phyloP scores from a whole-genome alignment of 2,888 invertebrate species.

The Microctonus brassicae region DNA sequence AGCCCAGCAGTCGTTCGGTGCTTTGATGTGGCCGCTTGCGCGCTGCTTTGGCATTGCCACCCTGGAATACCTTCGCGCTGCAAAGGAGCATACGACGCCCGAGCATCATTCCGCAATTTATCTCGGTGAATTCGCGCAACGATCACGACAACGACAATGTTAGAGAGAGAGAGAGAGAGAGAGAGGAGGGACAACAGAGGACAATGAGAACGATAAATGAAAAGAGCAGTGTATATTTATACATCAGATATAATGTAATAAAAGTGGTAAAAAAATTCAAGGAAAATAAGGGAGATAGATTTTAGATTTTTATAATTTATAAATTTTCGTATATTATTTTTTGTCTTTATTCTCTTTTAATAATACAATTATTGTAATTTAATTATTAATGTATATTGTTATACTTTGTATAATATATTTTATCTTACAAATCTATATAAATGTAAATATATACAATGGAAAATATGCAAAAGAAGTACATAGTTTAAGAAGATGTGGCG shows the following conservation, averaged over 20 bases:
- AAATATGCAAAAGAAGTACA: too few relatives aligned
- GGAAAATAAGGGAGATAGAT: too few relatives aligned
- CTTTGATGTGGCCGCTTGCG: conserved; percentile 65
- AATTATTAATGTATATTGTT: too few relatives aligned
- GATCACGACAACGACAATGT: background rate
- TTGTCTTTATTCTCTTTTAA: too few relatives aligned
- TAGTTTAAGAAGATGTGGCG: background rate
- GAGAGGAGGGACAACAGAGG: background rate
- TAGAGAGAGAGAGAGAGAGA: background rate
- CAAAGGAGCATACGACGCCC: conserved; percentile 18
- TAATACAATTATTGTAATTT: too few relatives aligned
- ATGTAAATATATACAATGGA: background rate
- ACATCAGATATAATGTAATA: background rate
- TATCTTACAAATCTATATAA: too few relatives aligned
- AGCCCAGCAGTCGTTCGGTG: conserved; percentile 61
- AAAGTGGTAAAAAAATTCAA: background rate
- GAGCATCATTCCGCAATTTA: conserved; percentile 56
- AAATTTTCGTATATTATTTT: too few relatives aligned
- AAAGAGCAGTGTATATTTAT: background rate
- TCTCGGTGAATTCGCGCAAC: conserved; percentile 32
- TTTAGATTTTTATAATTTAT: too few relatives aligned
- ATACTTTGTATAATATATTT: too few relatives aligned
- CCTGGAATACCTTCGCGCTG: conserved; percentile 61
- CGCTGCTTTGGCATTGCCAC: conserved; percentile 55
- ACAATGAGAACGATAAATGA: background rate